These are phyloP conservation scores for Dascillus cervinus DNA, from an alignment of 2,888 invertebrate genomes.

Conservation along the genomic window DNA sequence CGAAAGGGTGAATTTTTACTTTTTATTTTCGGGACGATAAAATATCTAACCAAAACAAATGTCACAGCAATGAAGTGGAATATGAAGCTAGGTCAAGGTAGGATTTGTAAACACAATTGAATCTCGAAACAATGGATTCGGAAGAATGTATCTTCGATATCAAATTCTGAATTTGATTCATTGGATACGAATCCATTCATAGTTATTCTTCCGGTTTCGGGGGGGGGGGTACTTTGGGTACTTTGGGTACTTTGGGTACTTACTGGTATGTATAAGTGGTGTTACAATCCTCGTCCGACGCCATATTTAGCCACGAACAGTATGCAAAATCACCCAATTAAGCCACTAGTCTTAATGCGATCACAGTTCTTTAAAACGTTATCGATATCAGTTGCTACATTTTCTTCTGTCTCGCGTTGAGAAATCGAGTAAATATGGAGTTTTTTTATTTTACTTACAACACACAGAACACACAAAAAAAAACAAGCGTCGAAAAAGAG, in stretches of 20 bases:
- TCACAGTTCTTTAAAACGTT: conserved; percentile 12
- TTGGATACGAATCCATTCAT: conserved; percentile 1
- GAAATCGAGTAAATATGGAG: conserved; percentile 10
- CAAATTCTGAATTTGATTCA: conserved; percentile 7
- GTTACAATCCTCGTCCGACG: conserved; percentile 42
- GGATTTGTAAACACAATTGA: conserved; percentile 28
- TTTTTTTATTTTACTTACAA: conserved; percentile 8
- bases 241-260: no score
- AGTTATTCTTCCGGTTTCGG: background rate
- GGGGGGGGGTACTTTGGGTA: background rate
- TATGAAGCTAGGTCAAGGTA: conserved; percentile 34
- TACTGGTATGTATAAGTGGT: conserved; percentile 38
- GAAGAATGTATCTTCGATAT: conserved; percentile 21
- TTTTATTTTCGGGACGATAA: background rate
- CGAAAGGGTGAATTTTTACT: background rate
- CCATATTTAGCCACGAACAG: conserved; percentile 29
- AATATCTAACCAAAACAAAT: background rate
- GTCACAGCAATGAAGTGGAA: conserved; percentile 10
- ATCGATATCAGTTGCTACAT: conserved; percentile 11
- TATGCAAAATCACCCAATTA: conserved; percentile 13
- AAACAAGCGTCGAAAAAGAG: no score
- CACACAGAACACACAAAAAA: conserved; percentile 5
- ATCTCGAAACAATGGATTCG: conserved; percentile 27
- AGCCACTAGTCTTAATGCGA: conserved; percentile 11
- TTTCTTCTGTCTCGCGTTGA: conserved; percentile 10